Evolutionary conservation across 2,888 invertebrate species (phyloP).

Genomic region (Caenorhabditis drosophilae): DNA sequence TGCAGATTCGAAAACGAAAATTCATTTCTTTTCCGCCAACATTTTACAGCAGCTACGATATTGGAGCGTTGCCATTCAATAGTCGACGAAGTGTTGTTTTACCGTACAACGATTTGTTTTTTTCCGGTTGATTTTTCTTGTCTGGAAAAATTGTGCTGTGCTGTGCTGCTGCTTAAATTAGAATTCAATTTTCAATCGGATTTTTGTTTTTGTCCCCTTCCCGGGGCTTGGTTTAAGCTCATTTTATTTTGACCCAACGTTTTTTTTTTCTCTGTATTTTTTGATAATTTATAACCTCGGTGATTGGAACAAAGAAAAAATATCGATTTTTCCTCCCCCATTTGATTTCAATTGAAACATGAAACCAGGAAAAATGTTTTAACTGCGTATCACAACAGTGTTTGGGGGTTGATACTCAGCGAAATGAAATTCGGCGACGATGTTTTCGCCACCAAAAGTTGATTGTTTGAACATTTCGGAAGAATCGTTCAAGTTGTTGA

Average conservation of each 20-base stretch:
- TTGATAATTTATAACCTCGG: not conserved
- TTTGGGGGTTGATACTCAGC: too few species aligned
- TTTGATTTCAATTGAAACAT: not conserved
- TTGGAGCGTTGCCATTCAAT: slow-evolving; percentile 37
- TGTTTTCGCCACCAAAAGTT: too few species aligned
- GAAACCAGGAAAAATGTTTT: too few species aligned
- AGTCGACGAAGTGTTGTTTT: slow-evolving; percentile 29
- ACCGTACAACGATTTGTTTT: slow-evolving; percentile 40
- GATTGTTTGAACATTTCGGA: too few species aligned
- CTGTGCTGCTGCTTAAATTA: not conserved
- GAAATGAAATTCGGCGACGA: too few species aligned
- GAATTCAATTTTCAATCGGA: not conserved
- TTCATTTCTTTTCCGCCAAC: slow-evolving; percentile 46
- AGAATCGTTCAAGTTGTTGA: too few species aligned
- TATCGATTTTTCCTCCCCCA: not conserved
- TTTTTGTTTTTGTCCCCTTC: not conserved
- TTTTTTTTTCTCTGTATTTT: too few species aligned
- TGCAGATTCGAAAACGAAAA: slow-evolving; percentile 48
- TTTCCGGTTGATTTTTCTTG: slow-evolving; percentile 28
- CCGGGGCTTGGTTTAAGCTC: too few species aligned
- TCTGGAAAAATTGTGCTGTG: not conserved
- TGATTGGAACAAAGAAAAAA: not conserved
- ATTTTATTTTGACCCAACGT: too few species aligned
- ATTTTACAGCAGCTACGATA: slow-evolving; percentile 40
- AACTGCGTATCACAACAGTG: too few species aligned